Evolutionary conservation across 2,113 vertebrate genomes (phyloP).

Genomic region (Aplodontia rufa): DNA sequence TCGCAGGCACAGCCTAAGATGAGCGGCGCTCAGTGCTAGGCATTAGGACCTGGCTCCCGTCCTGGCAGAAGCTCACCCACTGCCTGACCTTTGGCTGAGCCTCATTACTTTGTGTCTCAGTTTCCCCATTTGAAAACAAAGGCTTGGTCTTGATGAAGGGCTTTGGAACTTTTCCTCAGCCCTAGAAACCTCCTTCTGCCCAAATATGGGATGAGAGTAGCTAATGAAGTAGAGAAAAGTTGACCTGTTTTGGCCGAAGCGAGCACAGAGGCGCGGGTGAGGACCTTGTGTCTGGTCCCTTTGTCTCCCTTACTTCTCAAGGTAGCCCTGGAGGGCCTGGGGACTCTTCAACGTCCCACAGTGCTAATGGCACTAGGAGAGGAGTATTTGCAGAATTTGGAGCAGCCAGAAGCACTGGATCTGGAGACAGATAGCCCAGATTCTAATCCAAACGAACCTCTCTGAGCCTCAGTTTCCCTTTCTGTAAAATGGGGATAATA

Average conservation of each 20-base stretch:
- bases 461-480: background rate
- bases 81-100: background rate
- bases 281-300: background rate
- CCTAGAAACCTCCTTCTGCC: background rate
- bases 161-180: background rate
- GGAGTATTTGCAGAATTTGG: background rate
- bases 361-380: background rate
- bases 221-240: background rate
- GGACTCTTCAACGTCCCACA: too few species aligned
- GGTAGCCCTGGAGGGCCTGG: background rate
- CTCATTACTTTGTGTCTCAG: background rate
- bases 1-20: rapidly evolving
- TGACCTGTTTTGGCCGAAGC: background rate
- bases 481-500: background rate
- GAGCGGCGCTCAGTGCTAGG: background rate
- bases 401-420: background rate
- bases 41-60: background rate
- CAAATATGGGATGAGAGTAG: background rate
- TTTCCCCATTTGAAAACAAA: background rate
- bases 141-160: background rate
- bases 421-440: background rate
- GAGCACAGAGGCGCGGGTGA: background rate
- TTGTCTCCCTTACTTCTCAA: background rate
- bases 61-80: background rate
- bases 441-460: background rate